phyloP scores from a whole-genome alignment of 2,888 invertebrate genomes.

The Lasius platythorax region DNA sequence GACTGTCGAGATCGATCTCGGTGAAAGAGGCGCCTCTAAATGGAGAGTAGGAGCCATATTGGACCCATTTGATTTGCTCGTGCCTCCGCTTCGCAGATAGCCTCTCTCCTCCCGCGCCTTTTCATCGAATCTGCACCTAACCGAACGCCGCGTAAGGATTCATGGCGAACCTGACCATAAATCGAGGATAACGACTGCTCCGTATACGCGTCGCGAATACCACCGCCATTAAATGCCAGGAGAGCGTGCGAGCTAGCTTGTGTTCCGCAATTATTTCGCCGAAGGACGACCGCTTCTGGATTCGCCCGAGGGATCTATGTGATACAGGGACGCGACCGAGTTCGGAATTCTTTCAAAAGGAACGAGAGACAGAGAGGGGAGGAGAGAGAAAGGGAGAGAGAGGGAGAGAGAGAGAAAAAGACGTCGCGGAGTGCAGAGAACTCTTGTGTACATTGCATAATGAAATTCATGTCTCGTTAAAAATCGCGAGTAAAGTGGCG shows the following conservation, averaged over 20 bases:
- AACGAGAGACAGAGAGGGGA: background rate
- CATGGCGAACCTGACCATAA: constrained; percentile 78
- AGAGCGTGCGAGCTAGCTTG: constrained; percentile 70
- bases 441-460: background rate
- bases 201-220: constrained; percentile 76
- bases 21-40: constrained; percentile 66
- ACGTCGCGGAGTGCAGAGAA: background rate
- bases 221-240: constrained; percentile 77
- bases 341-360: constrained; percentile 23
- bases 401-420: background rate
- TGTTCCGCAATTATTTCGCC: constrained; percentile 76
- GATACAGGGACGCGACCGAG: constrained; percentile 61
- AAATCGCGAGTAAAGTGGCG: constrained; percentile 5
- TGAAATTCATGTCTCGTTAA: background rate
- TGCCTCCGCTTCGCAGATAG: constrained; percentile 46
- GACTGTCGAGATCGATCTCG: constrained; percentile 64
- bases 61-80: constrained; percentile 61
- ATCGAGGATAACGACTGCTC: constrained; percentile 81
- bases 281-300: constrained; percentile 74
- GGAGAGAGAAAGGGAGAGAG: background rate
- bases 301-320: constrained; percentile 59
- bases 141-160: constrained; percentile 78
- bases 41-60: constrained; percentile 68
- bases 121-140: constrained; percentile 62
- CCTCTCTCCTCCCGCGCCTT: constrained; percentile 35